Evolutionary conservation across 2,888 invertebrate species (phyloP), one percentile per base, ranked within the genome.

Genomic region (Nebria brevicollis): DNA sequence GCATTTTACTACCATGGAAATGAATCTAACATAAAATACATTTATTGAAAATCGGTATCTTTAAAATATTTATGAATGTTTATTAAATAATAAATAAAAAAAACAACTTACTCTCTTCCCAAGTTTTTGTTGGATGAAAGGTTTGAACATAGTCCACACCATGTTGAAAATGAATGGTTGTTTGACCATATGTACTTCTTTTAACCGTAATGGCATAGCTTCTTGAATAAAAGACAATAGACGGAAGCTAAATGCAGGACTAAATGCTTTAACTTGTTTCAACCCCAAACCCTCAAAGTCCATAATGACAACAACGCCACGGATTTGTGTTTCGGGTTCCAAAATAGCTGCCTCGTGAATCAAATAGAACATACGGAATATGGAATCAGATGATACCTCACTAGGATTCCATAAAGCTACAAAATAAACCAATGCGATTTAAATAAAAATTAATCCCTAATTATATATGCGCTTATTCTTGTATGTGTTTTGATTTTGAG

Each of bases 121-220:
- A 15, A 96, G 91, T 88, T 96, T 96, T 85, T 95, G 94, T 84
- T 91, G 91, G 85, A 96, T 93, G 86, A 96, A 94, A 8, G 96
- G 96, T 89, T 95, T 95, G 91, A 96, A 96, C 87, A 96, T 92
- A 74, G 91, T 90, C 96, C 96, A 96, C 1, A 96, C 95, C 89
- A 95, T 91, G 87, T 94, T 95, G 90, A 96, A 96, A 83, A 96
- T 90, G 90, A 94, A 94, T 0, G 96, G 96, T 86, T 96, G 94
- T 86, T 95, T 95, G 2, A 96, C 95, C 87, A 96, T 94, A 89
- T 96, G 96, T 10, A 96, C 94, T 89, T 96, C 95, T 88, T 95
- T 96, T 85, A 96, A 90, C 78, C 96, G 91, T 76, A 96, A 88
- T 2, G 96, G 96, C 95, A 96, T 95, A 0, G 96, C 96, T 82